These are phyloP conservation scores for Lordiphosa andalusiaca DNA, from an alignment of 2,888 invertebrate genomes.

Conservation along the genomic window DNA sequence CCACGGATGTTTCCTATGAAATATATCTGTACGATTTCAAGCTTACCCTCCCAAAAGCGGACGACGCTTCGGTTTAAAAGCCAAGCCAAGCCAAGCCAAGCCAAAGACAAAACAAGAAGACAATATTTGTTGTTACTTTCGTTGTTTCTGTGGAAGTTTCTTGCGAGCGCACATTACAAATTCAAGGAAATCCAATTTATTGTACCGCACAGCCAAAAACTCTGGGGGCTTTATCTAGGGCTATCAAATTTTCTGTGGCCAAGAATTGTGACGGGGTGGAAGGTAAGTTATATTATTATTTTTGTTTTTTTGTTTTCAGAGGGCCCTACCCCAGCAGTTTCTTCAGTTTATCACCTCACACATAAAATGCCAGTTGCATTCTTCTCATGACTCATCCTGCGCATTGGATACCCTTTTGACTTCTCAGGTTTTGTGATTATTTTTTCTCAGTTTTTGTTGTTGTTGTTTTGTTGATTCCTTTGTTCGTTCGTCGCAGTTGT, in stretches of 20 bases:
- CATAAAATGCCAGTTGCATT: constrained; percentile 40
- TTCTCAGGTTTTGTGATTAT: constrained; percentile 3
- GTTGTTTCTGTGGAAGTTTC: constrained; percentile 46
- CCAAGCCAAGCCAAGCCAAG: constrained; percentile 30
- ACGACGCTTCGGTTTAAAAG: constrained; percentile 26
- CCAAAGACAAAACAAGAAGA: constrained; percentile 22
- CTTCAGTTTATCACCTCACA: constrained; percentile 40
- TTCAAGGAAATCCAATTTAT: constrained; percentile 71
- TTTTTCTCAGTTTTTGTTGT: too few relatives aligned
- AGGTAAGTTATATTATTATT: too few relatives aligned
- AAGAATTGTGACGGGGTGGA: too few relatives aligned
- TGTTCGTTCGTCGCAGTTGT: constrained; percentile 24
- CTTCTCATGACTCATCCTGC: constrained; percentile 38
- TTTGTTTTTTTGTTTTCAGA: too few relatives aligned
- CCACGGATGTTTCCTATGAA: constrained; percentile 49
- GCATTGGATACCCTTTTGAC: constrained; percentile 5
- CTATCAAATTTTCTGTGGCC: constrained; percentile 48
- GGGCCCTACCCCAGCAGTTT: constrained; percentile 10
- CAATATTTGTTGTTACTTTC: constrained; percentile 25
- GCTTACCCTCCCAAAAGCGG: constrained; percentile 7
- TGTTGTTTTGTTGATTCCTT: constrained; percentile 4
- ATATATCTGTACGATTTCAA: constrained; percentile 26
- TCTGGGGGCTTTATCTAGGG: constrained; percentile 34
- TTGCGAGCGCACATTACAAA: constrained; percentile 65
- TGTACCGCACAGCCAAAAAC: constrained; percentile 36